These are phyloP conservation scores for Elmis aenea DNA, from an alignment of 2,888 invertebrate genomes.

Conservation along the genomic window DNA sequence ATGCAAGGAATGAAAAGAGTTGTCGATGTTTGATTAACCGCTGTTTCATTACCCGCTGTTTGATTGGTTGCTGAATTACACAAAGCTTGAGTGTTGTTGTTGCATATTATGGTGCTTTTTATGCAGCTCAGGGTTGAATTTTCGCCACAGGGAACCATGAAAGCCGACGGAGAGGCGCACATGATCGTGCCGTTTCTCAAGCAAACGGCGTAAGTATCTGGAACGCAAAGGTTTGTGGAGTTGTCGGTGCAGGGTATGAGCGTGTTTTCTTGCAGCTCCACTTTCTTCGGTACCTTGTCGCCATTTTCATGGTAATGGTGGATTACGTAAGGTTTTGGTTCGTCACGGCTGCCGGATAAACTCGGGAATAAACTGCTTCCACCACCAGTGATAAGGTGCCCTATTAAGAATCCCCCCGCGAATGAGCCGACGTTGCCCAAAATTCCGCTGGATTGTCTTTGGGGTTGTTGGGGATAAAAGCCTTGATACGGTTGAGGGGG, in stretches of 20 bases:
- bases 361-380: slow-evolving; percentile 6
- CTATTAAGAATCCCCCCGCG: slow-evolving; percentile 14
- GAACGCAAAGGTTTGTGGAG: slow-evolving; percentile 37
- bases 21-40: slow-evolving; percentile 27
- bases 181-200: slow-evolving; percentile 42
- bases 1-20: slow-evolving; percentile 36
- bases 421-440: slow-evolving; percentile 13
- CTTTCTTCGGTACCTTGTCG: slow-evolving; percentile 31
- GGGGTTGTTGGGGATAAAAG: too few species aligned
- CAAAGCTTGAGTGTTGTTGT: too few species aligned
- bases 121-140: slow-evolving; percentile 34
- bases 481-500: too few species aligned
- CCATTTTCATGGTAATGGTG: slow-evolving; percentile 43
- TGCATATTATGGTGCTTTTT: slow-evolving; percentile 36
- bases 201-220: slow-evolving; percentile 40
- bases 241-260: slow-evolving; percentile 39
- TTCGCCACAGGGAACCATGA: slow-evolving; percentile 37
- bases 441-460: slow-evolving; percentile 10
- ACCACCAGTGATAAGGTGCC: slow-evolving; percentile 7
- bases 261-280: slow-evolving; percentile 36
- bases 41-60: slow-evolving; percentile 32
- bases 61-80: too few species aligned
- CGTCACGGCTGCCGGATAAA: slow-evolving; percentile 20
- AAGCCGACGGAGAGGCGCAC: slow-evolving; percentile 38
- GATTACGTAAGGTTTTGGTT: slow-evolving; percentile 39